Conservation (phyloP, 2,888 invertebrate species). For the Polia nebulosa region DNA sequence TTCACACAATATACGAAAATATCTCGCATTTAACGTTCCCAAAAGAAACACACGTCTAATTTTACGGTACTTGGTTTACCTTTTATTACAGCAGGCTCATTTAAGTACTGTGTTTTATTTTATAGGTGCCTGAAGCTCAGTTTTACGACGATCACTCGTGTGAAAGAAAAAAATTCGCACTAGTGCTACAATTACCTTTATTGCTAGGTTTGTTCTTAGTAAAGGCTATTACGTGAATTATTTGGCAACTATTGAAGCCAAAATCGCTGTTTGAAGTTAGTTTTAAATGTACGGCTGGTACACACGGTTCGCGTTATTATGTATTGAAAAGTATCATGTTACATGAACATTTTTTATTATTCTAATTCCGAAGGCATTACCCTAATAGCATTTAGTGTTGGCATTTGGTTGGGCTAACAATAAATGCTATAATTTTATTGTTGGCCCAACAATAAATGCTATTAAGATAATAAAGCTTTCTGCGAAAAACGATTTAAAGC, state of each 20-base stretch:
- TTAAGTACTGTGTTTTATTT: conserved; percentile 64
- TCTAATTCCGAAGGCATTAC: neutral
- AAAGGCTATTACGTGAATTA: conserved; percentile 12
- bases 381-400: too few species aligned
- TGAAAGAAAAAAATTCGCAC: conserved; percentile 34
- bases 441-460: too few species aligned
- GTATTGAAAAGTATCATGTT: neutral
- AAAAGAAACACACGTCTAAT: conserved; percentile 61
- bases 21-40: conserved; percentile 48
- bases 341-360: neutral
- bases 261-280: neutral
- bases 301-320: neutral
- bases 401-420: too few species aligned
- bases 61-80: conserved; percentile 57
- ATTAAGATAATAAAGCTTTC: too few species aligned
- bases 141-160: conserved; percentile 48
- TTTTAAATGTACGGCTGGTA: neutral
- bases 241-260: conserved; percentile 14
- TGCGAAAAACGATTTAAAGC: too few species aligned
- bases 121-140: conserved; percentile 57
- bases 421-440: too few species aligned
- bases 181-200: conserved; percentile 49
- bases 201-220: conserved; percentile 38
- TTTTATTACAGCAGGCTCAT: conserved; percentile 56
- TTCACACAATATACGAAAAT: conserved; percentile 41